Evolutionary conservation across 2,797 vertebrate species (phyloP).

Genomic region (Xiphophorus birchmanni): DNA sequence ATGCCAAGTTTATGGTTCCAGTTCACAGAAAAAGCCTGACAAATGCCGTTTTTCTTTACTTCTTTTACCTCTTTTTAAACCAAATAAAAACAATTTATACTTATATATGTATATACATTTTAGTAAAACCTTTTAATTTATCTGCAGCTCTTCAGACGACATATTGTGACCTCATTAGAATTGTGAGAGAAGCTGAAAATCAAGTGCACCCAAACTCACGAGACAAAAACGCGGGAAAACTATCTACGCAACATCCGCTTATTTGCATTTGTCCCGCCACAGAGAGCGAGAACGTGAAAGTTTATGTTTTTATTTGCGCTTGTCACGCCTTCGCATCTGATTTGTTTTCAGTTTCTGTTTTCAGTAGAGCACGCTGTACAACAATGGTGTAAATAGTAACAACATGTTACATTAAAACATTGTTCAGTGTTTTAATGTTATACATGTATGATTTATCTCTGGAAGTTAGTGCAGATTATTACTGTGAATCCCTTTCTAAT

Average conservation of each 20-base stretch:
- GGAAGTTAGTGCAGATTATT: not conserved
- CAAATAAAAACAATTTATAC: not conserved
- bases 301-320: not conserved
- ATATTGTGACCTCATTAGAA: not conserved
- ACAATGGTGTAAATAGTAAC: not conserved
- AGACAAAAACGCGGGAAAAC: slow-evolving; percentile 76
- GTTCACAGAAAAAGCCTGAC: fast-evolving
- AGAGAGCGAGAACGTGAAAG: too few relatives aligned
- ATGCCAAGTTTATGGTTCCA: not conserved
- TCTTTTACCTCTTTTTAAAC: not conserved
- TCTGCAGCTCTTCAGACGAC: not conserved
- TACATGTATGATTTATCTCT: not conserved
- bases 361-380: not conserved
- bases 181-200: slow-evolving; percentile 36
- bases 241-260: slow-evolving; percentile 68
- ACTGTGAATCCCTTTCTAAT: not conserved
- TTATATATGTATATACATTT: too few relatives aligned
- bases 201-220: slow-evolving; percentile 51
- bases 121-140: not conserved
- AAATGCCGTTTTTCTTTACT: not conserved
- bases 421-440: not conserved
- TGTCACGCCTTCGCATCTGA: not conserved
- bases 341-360: not conserved
- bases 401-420: too few relatives aligned
- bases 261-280: slow-evolving; percentile 37